Evolutionary conservation across 2,797 vertebrate genomes (phyloP), one percentile per base, ranked within the genome.

Genomic region (Aphelocoma californica): DNA sequence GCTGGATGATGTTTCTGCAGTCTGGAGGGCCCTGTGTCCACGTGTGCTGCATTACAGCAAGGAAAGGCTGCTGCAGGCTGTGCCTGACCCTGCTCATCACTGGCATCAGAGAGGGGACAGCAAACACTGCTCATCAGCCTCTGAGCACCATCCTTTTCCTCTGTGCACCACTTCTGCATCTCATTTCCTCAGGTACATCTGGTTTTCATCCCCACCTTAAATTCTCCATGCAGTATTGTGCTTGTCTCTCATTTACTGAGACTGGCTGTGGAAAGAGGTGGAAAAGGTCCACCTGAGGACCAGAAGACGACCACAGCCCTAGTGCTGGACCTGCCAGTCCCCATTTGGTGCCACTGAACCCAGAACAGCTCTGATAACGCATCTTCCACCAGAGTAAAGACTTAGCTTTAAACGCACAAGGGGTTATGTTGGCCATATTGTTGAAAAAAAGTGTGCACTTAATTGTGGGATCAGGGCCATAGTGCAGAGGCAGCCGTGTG

Each of bases 201-300:
- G 29, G 5, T 70, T 45, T 73, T 12, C 51, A 42, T 28, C 5
- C 29, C 11, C 31, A 16, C 26, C 29, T 54, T 12, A 29, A 51
- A 44, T n/a, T 38, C 44, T 64, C 32, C 0, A 0, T 16, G 53
- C 21, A 32, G 1, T 36, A 5, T 0, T 31, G 17, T 6, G 13
- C 47, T 11, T 3, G 0, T 8, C 4, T 64, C 34, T 78, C 58
- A 9, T 11, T 14, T 29, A 8, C 58, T 18, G 32, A 34, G 44
- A 10, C 18, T 29, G 40, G 31, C 44, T 36, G 57, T 13, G 8
- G 28, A 24, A 14, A 13, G 23, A 2, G 7, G 14, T 23, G 50
- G 81, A 10, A 45, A 48, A 45, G 32, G 14, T 42, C 34, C 40
- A 34, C 6, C 31, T 24, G 7, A 53, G 23, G 40, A 50, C 19